Evolutionary conservation across 2,797 vertebrate species (phyloP).

Genomic region (Schizopygopsis pylzovi): DNA sequence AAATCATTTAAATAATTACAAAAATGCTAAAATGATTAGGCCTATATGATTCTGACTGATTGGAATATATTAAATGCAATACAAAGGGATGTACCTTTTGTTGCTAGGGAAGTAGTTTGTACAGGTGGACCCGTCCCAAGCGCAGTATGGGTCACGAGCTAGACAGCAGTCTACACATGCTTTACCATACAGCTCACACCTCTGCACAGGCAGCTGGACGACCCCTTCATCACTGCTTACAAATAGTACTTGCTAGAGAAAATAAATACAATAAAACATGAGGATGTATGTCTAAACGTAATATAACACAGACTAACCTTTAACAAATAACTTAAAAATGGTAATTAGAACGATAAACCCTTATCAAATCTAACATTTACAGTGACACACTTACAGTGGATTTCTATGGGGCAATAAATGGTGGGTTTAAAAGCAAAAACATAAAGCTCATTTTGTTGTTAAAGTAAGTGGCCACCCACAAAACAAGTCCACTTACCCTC

Average conservation of each 20-base stretch:
- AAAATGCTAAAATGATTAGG: not conserved
- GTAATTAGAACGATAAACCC: not conserved
- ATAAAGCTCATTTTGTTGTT: not conserved
- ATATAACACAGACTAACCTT: not conserved
- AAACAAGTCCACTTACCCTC: conserved; percentile 74
- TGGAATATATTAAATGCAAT: not conserved
- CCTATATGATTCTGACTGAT: not conserved
- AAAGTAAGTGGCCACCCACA: conserved; percentile 40
- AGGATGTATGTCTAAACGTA: not conserved
- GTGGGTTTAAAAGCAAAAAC: not conserved
- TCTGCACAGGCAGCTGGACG: conserved; percentile 87
- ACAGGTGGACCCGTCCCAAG: conserved; percentile 90
- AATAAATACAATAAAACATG: not conserved
- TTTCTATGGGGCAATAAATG: not conserved
- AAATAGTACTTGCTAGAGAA: conserved; percentile 86
- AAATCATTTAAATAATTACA: not conserved
- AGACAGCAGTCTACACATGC: conserved; percentile 94
- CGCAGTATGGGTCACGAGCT: conserved; percentile 92
- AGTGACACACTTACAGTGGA: not conserved
- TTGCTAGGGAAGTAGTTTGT: conserved; percentile 76
- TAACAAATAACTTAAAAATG: not conserved
- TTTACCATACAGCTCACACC: conserved; percentile 87
- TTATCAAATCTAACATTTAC: not conserved
- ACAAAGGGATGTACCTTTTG: conserved; percentile 68
- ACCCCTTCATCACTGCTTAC: conserved; percentile 86